A percentile compares a stretch with the other conserved stretches of the same genome.
Evolutionary conservation across 2,797 vertebrate species (phyloP).

Genomic region (Eutrigla gurnardus): DNA sequence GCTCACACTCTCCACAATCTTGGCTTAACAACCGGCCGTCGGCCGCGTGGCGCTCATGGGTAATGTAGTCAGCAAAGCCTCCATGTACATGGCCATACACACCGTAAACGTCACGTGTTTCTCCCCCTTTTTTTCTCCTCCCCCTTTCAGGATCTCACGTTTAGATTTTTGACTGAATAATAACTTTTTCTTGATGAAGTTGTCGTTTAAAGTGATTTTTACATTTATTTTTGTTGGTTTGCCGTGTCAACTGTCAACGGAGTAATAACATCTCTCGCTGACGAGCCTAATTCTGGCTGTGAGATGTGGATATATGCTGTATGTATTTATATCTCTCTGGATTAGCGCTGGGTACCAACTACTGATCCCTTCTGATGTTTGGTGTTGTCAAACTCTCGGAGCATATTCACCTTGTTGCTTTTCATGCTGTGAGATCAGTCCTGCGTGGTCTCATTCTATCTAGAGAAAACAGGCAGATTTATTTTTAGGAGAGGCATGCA

Average conservation of each 20-base stretch:
- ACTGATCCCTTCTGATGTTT: slow-evolving; percentile 1
- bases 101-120: slow-evolving; percentile 77
- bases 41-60: slow-evolving; percentile 36
- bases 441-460: slow-evolving; percentile 23
- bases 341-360: slow-evolving; percentile 53
- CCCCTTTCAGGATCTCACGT: slow-evolving; percentile 69
- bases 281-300: slow-evolving; percentile 57
- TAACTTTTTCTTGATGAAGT: slow-evolving; percentile 39
- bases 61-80: slow-evolving; percentile 83
- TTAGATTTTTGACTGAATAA: slow-evolving; percentile 53
- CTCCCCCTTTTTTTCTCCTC: slow-evolving; percentile 51
- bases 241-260: slow-evolving; percentile 84
- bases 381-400: background rate
- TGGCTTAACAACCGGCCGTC: slow-evolving; percentile 38
- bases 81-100: slow-evolving; percentile 82
- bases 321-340: slow-evolving; percentile 51
- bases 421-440: slow-evolving; percentile 23
- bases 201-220: slow-evolving; percentile 58
- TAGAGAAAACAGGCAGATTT: background rate
- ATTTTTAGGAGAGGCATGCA: slow-evolving; percentile 7
- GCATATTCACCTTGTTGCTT: slow-evolving; percentile 11
- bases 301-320: slow-evolving; percentile 42
- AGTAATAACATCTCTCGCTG: slow-evolving; percentile 82
- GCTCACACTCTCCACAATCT: slow-evolving; percentile 39
- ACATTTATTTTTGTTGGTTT: slow-evolving; percentile 81